Evolutionary conservation across 2,797 vertebrate species (phyloP), one percentile per base, ranked within the genome.

Genomic region (Alosa sapidissima): DNA sequence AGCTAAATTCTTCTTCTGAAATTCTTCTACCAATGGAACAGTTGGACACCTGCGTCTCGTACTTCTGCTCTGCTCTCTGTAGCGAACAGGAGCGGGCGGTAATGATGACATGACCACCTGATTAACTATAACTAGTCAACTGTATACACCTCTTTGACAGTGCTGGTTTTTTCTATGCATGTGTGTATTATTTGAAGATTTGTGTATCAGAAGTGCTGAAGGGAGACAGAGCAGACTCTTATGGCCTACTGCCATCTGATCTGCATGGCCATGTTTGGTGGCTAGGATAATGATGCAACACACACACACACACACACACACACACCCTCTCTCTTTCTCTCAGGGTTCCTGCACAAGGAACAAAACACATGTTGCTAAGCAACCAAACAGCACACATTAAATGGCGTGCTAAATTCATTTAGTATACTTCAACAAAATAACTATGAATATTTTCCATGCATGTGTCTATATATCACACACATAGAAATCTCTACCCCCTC

Each of bases 221-320:
- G 41, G 36, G 41, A 78, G 41, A 78, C 14, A 78, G 72, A 78
- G 41, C 72, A 78, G 72, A 21, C 36, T 41, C 36, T 14, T 47
- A 16, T 78, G 72, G 72, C 72, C 41, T 19, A 21, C 14, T 45
- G 72, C 72, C 72, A 78, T 78, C 16, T 47, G 5, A 78, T 78
- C 72, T 47, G 72, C 72, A 47, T 47, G 41, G 14, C 41, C 72
- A 45, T 78, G 72, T 78, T 78, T 78, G 72, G 72, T 47, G 86
- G 86, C 81, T 85, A 75, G 19, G 16, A 78, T 36, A 78, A 78
- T 78, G 72, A 78, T 8, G 72, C 3, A 36, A 91, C 84, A 65
- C 87, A 88, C 89, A 88, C 86, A 89, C 16, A 21, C n/a, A 87
- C 21, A 54, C 51, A 48, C 65, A 60, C 49, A 75, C 33, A 68